These are phyloP conservation scores for Ramazzottius varieornatus DNA, from an alignment of 2,888 invertebrate genomes.

Conservation along the genomic window DNA sequence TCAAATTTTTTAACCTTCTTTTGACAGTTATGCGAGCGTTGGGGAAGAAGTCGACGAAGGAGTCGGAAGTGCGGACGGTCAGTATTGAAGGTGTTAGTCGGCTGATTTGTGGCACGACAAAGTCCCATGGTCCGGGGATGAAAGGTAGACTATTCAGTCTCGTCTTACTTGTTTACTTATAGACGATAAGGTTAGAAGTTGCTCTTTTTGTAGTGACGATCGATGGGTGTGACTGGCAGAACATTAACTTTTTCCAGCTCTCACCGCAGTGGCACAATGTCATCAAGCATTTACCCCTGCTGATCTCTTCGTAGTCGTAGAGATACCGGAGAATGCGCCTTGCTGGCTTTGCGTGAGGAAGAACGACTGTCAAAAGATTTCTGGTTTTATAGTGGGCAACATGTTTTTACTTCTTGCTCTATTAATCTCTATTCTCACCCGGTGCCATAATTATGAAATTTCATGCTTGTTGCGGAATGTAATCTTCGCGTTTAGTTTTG, in stretches of 20 bases:
- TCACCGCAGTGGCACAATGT: not conserved
- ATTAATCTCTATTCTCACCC: too few relatives aligned
- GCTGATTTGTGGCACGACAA: not conserved
- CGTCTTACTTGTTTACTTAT: not conserved
- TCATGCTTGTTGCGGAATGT: too few relatives aligned
- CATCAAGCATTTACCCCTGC: not conserved
- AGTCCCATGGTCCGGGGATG: not conserved
- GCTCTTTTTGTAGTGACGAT: not conserved
- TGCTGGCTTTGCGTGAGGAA: too few relatives aligned
- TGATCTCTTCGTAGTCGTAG: not conserved
- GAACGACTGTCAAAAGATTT: too few relatives aligned
- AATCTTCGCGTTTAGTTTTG: too few relatives aligned
- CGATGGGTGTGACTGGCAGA: constrained; percentile 1
- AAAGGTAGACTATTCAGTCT: not conserved
- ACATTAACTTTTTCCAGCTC: constrained; percentile 1
- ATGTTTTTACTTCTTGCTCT: too few relatives aligned
- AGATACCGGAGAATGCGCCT: too few relatives aligned
- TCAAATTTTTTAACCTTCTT: not conserved
- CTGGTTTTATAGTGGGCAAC: too few relatives aligned
- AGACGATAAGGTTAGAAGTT: not conserved
- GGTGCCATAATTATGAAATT: too few relatives aligned
- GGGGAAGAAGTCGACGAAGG: not conserved
- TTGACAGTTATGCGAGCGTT: not conserved
- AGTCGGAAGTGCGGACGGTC: not conserved
- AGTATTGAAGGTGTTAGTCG: not conserved